These are phyloP conservation scores for Serilophus lunatus DNA, from an alignment of 2,113 vertebrate species.

Conservation along the genomic window DNA sequence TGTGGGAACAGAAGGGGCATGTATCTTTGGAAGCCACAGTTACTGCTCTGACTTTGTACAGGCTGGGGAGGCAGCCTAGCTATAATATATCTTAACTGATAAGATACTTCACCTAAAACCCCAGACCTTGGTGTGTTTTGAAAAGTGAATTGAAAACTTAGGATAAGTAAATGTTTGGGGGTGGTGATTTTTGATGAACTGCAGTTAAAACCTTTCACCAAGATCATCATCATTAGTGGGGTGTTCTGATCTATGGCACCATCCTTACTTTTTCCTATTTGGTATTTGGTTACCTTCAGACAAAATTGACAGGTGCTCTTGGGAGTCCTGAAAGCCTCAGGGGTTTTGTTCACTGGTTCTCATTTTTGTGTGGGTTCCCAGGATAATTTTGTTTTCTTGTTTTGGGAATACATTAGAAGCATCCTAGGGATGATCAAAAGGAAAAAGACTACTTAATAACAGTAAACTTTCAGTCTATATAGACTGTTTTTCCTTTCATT, in stretches of 20 bases:
- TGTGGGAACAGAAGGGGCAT: background rate
- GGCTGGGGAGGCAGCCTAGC: background rate
- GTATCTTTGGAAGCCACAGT: background rate
- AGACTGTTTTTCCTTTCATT: background rate
- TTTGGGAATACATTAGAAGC: background rate
- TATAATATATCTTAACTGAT: background rate
- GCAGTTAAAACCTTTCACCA: background rate
- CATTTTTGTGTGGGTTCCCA: background rate
- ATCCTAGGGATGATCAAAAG: background rate
- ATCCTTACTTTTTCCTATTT: background rate
- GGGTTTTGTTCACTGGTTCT: background rate
- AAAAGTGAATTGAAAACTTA: background rate
- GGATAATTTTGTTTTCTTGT: background rate
- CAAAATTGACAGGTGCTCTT: background rate
- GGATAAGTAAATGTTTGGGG: background rate
- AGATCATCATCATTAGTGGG: accelerated
- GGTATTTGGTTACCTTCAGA: background rate
- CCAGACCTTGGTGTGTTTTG: background rate
- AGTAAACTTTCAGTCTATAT: background rate
- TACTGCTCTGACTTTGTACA: background rate
- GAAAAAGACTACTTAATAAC: background rate
- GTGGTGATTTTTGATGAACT: background rate
- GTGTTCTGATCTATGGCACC: background rate
- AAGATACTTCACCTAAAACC: background rate
- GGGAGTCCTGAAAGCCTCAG: background rate